Evolutionary conservation across 2,113 vertebrate species (phyloP).

Genomic region (Oreochromis spilurus): DNA sequence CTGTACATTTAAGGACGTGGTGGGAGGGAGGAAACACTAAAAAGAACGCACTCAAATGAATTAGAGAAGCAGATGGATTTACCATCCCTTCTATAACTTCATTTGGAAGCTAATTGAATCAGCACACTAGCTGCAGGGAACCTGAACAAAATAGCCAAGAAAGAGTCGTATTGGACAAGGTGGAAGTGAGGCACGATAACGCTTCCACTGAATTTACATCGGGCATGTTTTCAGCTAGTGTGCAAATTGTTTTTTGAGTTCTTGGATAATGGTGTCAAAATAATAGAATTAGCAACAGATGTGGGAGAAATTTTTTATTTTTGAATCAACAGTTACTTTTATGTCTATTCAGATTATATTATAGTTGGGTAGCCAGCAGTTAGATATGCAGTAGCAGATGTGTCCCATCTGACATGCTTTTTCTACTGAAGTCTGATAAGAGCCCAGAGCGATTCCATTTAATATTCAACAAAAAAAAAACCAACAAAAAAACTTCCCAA

Average conservation of each 20-base stretch:
- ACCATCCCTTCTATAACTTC: constrained; percentile 47
- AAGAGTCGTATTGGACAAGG: constrained; percentile 28
- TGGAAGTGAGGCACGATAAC: constrained; percentile 44
- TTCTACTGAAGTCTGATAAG: background rate
- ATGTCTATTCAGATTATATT: background rate
- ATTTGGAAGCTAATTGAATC: constrained; percentile 68
- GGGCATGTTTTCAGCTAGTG: constrained; percentile 27
- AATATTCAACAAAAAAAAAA: background rate
- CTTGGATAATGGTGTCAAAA: constrained; percentile 13
- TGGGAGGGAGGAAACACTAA: constrained; percentile 20
- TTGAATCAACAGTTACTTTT: background rate
- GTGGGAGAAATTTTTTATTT: background rate
- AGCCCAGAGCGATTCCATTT: background rate
- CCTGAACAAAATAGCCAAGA: constrained; percentile 51
- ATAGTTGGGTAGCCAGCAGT: background rate
- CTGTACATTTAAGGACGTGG: constrained; percentile 1
- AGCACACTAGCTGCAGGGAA: constrained; percentile 52
- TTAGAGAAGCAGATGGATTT: constrained; percentile 54
- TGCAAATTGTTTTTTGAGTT: constrained; percentile 15
- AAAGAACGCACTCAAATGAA: constrained; percentile 31
- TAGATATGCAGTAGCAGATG: background rate
- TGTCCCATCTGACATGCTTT: background rate
- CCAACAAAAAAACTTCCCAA: background rate
- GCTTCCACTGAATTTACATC: constrained; percentile 49
- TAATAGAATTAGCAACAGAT: constrained; percentile 1